Evolutionary conservation across 2,888 invertebrate species (phyloP).

Genomic region (Vannuccia rotundouncinata): DNA sequence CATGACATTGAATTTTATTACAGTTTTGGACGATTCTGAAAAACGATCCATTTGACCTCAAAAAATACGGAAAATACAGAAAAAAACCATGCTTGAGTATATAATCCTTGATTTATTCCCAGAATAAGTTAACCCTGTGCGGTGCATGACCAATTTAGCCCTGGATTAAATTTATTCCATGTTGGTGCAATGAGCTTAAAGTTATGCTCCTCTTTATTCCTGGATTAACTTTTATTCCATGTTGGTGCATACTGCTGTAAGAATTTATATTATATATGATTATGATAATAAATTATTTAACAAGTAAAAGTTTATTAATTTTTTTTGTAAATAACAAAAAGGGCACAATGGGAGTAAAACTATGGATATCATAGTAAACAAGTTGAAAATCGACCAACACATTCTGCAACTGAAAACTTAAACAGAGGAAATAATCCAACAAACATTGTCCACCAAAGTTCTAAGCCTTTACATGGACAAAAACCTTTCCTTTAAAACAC

Average conservation of each 20-base stretch:
- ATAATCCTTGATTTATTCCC: too few species aligned
- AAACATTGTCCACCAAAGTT: background rate
- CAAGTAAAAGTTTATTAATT: too few species aligned
- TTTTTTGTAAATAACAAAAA: background rate
- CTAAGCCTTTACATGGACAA: too few species aligned
- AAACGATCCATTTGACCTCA: too few species aligned
- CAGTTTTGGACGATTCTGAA: background rate
- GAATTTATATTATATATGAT: too few species aligned
- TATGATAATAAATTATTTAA: too few species aligned
- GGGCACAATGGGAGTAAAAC: background rate
- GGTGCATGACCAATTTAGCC: too few species aligned
- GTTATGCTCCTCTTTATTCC: too few species aligned
- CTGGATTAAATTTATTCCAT: background rate
- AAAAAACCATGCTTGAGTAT: background rate
- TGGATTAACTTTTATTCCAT: too few species aligned
- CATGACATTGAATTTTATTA: background rate
- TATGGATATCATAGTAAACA: slow-evolving; percentile 5
- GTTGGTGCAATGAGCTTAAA: background rate
- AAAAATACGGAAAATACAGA: too few species aligned
- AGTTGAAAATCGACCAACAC: slow-evolving; percentile 17
- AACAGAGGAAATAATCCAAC: slow-evolving; percentile 15
- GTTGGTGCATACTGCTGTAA: too few species aligned
- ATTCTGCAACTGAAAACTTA: background rate
- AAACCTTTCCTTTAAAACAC: background rate
- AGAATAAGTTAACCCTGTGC: too few species aligned